Conservation (phyloP, 1,140 invertebrate species). For the Musca domestica region DNA sequence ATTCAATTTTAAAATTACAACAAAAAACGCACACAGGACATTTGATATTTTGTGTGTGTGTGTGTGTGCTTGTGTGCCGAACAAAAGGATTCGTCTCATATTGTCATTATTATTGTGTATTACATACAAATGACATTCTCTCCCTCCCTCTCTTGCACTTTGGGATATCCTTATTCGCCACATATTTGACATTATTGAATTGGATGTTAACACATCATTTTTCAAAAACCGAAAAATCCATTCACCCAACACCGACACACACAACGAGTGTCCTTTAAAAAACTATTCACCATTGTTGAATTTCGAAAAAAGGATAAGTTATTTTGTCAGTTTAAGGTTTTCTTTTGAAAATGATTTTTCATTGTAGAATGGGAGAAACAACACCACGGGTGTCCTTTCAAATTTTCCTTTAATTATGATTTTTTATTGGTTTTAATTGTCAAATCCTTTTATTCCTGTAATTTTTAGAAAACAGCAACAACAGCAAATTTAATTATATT, state of each 20-base stretch:
- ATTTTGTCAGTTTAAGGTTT: constrained; percentile 19
- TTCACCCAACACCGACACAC: too few species aligned
- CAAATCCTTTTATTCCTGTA: constrained; percentile 7
- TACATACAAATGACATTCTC: not conserved
- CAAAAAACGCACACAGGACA: not conserved
- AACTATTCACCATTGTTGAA: not conserved
- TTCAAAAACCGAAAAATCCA: constrained; percentile 1
- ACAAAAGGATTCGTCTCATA: constrained; percentile 22
- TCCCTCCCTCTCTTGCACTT: not conserved
- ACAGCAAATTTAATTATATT: constrained; percentile 9
- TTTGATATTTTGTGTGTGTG: too few species aligned
- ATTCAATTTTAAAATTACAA: not conserved
- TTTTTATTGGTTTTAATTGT: constrained; percentile 20
- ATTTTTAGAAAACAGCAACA: not conserved
- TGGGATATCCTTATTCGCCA: not conserved
- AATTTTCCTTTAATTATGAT: constrained; percentile 15
- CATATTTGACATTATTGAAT: not conserved
- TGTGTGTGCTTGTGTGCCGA: not conserved
- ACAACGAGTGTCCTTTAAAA: not conserved
- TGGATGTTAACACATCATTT: constrained; percentile 18
- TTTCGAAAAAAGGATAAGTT: not conserved
- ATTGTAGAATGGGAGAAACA: not conserved
- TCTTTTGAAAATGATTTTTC: not conserved
- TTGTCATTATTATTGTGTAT: constrained; percentile 22
- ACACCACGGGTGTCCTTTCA: constrained; percentile 8